phyloP scores from a whole-genome alignment of 2,113 vertebrate genomes.

The Porphyrio hochstetteri region DNA sequence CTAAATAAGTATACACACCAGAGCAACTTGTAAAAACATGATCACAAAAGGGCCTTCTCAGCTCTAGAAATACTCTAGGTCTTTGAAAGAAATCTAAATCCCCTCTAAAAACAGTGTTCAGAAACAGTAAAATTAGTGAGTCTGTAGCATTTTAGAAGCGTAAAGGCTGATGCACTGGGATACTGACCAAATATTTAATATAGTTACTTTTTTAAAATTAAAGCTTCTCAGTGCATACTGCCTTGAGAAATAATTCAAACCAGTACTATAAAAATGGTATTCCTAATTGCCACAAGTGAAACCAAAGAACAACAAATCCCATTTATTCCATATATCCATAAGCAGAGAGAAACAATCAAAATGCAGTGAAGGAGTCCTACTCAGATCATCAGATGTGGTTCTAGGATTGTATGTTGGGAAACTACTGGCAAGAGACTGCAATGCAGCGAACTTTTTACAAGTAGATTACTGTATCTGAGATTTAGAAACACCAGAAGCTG shows the following conservation, averaged over 20 bases:
- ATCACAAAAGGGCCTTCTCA: constrained; percentile 37
- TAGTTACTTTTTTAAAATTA: not conserved
- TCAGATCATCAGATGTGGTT: not conserved
- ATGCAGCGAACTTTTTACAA: not conserved
- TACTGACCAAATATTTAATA: not conserved
- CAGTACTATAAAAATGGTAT: not conserved
- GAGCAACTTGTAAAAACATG: constrained; percentile 40
- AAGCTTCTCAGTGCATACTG: not conserved
- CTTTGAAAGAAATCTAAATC: not conserved
- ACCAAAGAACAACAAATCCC: not conserved
- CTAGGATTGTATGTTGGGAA: not conserved
- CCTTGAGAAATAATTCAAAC: not conserved
- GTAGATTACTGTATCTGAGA: not conserved
- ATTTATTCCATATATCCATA: not conserved
- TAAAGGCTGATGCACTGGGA: not conserved
- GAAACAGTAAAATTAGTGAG: not conserved
- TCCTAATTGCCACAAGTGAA: not conserved
- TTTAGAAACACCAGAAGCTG: not conserved
- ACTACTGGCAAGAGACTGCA: not conserved
- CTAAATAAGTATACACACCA: constrained; percentile 21
- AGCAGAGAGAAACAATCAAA: not conserved
- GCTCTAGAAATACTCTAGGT: constrained; percentile 11
- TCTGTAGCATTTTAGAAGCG: not conserved
- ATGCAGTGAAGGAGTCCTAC: not conserved
- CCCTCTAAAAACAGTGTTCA: not conserved